Evolutionary conservation across 2,797 vertebrate species (phyloP), one percentile per base, ranked within the genome.

Genomic region (Sternotherus odoratus): DNA sequence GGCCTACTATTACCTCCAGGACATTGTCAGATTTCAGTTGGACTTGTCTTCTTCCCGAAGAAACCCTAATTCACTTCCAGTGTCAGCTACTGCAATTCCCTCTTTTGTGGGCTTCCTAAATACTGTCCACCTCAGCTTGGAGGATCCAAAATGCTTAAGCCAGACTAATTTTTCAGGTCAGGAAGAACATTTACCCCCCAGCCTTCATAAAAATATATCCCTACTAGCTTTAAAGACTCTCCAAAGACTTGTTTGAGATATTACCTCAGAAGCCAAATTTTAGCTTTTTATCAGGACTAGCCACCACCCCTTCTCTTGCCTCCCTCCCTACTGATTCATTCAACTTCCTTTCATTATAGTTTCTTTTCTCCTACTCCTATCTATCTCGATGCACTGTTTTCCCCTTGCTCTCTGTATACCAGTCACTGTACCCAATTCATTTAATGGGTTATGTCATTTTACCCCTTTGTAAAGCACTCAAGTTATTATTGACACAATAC

Each of bases 161-260:
- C n/a, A 23, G 17, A 21, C 36, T 39, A 39, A 36, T 24, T 69
- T 69, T 39, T 69, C 66, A 69, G 23, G 11, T 69, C 21, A 23
- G 8, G 9, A 66, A 21, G n/a, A 21, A 23, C 39, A 39, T n/a
- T 36, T 39, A 36, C 21, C 23, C 36, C n/a, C 36, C 5, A 24
- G n/a, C n/a, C 66, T 85, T 86, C 56, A n/a, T n/a, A 57, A 91
- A n/a, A 77, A 77, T 49, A 83, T 48, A 94, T 82, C 54, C 86
- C 80, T 82, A 75, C 57, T 66, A 53, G 26, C 83, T 94, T 87
- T 66, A 82, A 69, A 30, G 24, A 85, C 77, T 28, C 30, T 57
- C 11, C 4, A 5, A 48, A 86, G 49, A 39, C 28, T 78, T 77
- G 6, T n/a, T 2, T 39, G 39, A 88, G 51, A 49, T 83, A 19